Base-by-base conservation (phyloP, 2,113 vertebrate genomes). In the Grantiella picta region DNA sequence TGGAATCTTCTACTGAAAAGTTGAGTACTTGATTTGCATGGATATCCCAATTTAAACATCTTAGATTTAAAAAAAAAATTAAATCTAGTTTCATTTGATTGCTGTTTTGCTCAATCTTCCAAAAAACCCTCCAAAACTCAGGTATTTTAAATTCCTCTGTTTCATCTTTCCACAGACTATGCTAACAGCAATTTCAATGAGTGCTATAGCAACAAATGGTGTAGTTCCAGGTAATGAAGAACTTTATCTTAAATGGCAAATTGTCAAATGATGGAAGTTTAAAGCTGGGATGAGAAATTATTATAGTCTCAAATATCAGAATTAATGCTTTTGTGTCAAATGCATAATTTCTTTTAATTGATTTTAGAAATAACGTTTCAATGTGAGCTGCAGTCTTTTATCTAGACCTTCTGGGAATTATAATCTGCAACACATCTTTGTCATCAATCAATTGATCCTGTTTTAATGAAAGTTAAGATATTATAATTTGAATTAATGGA, bases 161-260 rank as follows among this genome's bases (percentile, higher is more conserved):
- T 89, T 94, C 2, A 5, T 97, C 21, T 96, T 72, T 97, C 59
- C 73, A 25, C 97, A 99, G 99, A 99, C 99, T 7, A 99, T 99
- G 99, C 97, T 99, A 93, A 99, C 99, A 2, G 99, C 99, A 65
- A 99, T 99, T 97, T 99, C 99, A 76, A 99, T 99, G 99, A 99
- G 99, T 78, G 99, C 99, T 25, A 99, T 99, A 40, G 99, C 99
- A 57, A 99, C 99, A 63, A 99, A 99, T 18, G 99, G 99, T 12
- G 99, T 99, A 4, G 99, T 99, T 81, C 99, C 99, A 98, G 99
- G 99, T 99, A 97, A 97, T 36, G 21, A 35, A 57, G 33, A 49
- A 35, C 83, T 94, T 90, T 79, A 27, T 83, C 35, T 80, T 77
- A 42, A 50, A 59, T 61, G 9, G 6, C 18, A 53, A 90, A 63